A percentile compares a stretch with the other conserved stretches of the same genome.
Conservation (phyloP, 1,140 invertebrate genomes). For the Arion vulgaris region DNA sequence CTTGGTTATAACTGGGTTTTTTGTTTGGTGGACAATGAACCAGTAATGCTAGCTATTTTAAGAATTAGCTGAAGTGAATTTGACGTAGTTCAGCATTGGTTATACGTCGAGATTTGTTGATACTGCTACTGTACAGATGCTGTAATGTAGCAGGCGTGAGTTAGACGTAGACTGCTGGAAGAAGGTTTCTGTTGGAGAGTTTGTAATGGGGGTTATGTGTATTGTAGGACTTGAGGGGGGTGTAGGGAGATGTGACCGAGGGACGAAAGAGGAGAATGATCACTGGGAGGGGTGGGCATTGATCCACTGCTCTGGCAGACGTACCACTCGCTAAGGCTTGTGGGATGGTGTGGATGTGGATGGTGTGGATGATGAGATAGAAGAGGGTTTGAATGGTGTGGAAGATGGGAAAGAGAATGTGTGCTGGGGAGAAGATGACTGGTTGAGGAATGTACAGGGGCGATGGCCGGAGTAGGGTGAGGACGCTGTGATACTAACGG, state of each 20-base stretch:
- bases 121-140: too few species aligned
- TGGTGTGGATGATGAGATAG: conserved; percentile 32
- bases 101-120: too few species aligned
- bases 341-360: conserved; percentile 49
- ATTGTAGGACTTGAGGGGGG: conserved; percentile 65
- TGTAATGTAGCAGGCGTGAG: too few species aligned
- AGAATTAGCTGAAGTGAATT: too few species aligned
- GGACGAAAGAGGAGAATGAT: conserved; percentile 77
- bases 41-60: too few species aligned
- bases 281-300: conserved; percentile 75
- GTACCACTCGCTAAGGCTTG: conserved; percentile 79
- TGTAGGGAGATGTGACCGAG: conserved; percentile 75
- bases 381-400: conserved; percentile 33
- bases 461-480: conserved; percentile 37
- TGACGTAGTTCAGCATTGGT: too few species aligned
- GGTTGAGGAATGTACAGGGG: conserved; percentile 25
- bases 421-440: conserved; percentile 32
- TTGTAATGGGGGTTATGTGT: conserved; percentile 52
- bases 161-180: too few species aligned
- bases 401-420: conserved; percentile 32
- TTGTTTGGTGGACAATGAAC: too few species aligned
- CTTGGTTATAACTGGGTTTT: too few species aligned
- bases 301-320: conserved; percentile 76
- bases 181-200: not conserved
- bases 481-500: not conserved